Conservation (phyloP, 2,797 vertebrate genomes). For the Sphenopsis melanotis region DNA sequence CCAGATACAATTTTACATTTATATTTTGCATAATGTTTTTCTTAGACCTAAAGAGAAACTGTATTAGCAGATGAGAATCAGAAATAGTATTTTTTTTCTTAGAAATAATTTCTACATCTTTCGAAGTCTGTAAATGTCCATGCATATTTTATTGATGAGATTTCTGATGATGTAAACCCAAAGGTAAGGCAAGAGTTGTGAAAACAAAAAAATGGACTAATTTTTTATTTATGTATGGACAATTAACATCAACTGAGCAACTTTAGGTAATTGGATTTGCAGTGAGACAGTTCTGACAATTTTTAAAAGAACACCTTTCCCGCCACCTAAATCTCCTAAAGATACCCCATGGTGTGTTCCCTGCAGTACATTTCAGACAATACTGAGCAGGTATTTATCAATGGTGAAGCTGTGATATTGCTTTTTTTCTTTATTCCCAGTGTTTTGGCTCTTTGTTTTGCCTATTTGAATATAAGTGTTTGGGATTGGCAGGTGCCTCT, state of each 20-base stretch:
- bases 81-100: not conserved
- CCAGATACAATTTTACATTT: not conserved
- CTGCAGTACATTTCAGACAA: not conserved
- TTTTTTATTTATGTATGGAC: not conserved
- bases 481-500: not conserved
- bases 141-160: not conserved
- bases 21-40: not conserved
- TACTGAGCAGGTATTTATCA: not conserved
- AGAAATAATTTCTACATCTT: not conserved
- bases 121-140: not conserved
- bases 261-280: not conserved
- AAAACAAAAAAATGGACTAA: not conserved
- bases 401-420: not conserved
- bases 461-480: not conserved
- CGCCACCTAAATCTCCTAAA: not conserved
- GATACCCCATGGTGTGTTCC: not conserved
- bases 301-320: not conserved
- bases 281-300: not conserved
- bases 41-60: not conserved
- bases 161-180: not conserved
- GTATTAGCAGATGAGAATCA: not conserved
- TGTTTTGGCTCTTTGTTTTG: not conserved
- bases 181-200: not conserved
- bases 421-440: not conserved
- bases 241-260: not conserved